phyloP scores from a whole-genome alignment of 2,888 invertebrate species.

The Bruchidius siliquastri region DNA sequence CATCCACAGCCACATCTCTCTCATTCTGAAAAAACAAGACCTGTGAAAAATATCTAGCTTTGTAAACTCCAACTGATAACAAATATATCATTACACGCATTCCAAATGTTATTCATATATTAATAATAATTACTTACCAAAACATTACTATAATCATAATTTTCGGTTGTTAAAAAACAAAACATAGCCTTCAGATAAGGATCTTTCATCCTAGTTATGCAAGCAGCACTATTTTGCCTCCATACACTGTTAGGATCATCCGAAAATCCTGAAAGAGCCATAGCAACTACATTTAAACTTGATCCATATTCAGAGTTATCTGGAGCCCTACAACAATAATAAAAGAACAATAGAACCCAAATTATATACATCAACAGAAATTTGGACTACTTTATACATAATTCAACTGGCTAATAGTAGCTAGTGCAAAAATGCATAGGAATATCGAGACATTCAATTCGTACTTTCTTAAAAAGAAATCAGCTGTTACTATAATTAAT shows the following conservation, averaged over 20 bases:
- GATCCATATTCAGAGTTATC: constrained; percentile 33
- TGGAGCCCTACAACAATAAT: constrained; percentile 59
- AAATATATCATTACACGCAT: too few relatives aligned
- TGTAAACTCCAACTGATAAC: too few relatives aligned
- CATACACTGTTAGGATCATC: constrained; percentile 78
- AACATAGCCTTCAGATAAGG: constrained; percentile 89
- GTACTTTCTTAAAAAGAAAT: too few relatives aligned
- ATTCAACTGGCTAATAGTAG: too few relatives aligned
- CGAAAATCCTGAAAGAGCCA: constrained; percentile 81
- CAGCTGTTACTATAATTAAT: too few relatives aligned
- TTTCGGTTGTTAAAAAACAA: constrained; percentile 80
- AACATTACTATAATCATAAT: constrained; percentile 69
- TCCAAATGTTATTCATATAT: not conserved
- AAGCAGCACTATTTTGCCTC: constrained; percentile 68
- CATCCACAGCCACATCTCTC: constrained; percentile 77
- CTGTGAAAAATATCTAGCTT: not conserved
- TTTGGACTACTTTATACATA: too few relatives aligned
- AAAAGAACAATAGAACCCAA: too few relatives aligned
- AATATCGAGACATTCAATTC: too few relatives aligned
- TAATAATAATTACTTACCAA: constrained; percentile 53
- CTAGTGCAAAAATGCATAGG: too few relatives aligned
- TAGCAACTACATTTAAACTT: constrained; percentile 63
- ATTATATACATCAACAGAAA: too few relatives aligned
- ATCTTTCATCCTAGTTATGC: constrained; percentile 76
- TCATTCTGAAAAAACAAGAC: constrained; percentile 60